phyloP scores from a whole-genome alignment of 2,888 invertebrate species.

The Leucophenga maculata region DNA sequence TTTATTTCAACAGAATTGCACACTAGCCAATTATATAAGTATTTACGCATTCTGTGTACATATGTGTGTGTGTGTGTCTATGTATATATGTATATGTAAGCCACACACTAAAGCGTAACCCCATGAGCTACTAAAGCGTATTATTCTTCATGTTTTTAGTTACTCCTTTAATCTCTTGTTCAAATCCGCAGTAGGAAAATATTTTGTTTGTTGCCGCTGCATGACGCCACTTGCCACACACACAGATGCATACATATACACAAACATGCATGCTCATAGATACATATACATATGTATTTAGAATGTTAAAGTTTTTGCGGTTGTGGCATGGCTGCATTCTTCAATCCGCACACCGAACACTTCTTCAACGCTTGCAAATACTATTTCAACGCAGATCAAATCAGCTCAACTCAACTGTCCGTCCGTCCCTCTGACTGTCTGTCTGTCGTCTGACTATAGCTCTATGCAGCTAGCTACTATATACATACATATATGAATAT shows the following conservation, averaged over 20 bases:
- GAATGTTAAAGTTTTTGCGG: too few species aligned
- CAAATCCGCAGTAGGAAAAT: too few species aligned
- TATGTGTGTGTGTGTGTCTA: not conserved
- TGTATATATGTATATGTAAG: not conserved
- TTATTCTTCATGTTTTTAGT: slow-evolving; percentile 9
- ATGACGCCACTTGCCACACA: not conserved
- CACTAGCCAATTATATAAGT: too few species aligned
- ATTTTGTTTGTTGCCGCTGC: not conserved
- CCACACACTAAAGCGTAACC: not conserved
- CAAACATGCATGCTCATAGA: not conserved
- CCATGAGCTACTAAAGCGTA: not conserved
- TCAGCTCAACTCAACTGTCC: too few species aligned
- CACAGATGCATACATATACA: slow-evolving; percentile 1
- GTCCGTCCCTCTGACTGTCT: too few species aligned
- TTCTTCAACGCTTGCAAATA: not conserved
- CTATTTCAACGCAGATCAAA: not conserved
- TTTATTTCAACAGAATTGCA: too few species aligned
- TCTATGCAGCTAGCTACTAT: too few species aligned
- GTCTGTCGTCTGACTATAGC: too few species aligned
- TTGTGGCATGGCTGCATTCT: too few species aligned
- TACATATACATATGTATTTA: not conserved
- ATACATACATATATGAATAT: too few species aligned
- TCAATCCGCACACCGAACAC: not conserved
- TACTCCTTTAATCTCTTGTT: not conserved
- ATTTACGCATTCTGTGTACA: not conserved